Percentiles rank a stretch among this genome's conserved stretches.
Evolutionary conservation across 2,797 vertebrate species (phyloP).

Genomic region (Malurus splendens): DNA sequence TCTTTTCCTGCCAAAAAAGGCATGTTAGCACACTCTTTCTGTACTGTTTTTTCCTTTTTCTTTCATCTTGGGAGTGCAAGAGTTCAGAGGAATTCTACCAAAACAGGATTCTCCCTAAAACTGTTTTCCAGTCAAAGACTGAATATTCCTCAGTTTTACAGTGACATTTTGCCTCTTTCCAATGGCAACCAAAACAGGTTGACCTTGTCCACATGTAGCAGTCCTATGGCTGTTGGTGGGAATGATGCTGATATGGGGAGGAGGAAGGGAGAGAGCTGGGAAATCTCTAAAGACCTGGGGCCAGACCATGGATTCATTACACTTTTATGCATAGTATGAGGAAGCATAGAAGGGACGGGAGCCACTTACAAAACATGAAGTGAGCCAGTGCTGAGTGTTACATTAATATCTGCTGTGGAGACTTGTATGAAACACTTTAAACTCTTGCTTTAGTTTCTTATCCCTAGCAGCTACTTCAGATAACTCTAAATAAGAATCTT

Average conservation of each 20-base stretch:
- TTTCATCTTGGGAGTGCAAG: not conserved
- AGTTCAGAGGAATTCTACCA: not conserved
- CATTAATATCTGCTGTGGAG: not conserved
- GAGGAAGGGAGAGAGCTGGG: not conserved
- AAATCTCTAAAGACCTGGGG: not conserved
- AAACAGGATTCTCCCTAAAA: not conserved
- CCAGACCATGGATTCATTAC: not conserved
- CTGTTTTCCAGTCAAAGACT: not conserved
- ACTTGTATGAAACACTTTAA: not conserved
- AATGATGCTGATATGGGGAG: not conserved
- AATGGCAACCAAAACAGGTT: not conserved
- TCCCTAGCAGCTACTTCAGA: not conserved
- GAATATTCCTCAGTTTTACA: not conserved
- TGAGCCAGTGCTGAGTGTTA: not conserved
- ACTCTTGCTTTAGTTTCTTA: not conserved
- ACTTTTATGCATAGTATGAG: not conserved
- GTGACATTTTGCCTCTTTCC: not conserved
- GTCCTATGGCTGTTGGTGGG: not conserved
- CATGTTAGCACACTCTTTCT: not conserved
- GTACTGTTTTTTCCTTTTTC: fast-evolving
- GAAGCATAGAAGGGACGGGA: fast-evolving
- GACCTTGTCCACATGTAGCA: not conserved
- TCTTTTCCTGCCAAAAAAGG: not conserved
- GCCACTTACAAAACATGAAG: not conserved
- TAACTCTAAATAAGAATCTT: not conserved